phyloP scores from a whole-genome alignment of 2,888 invertebrate species.

The Eucera pruinosa region DNA sequence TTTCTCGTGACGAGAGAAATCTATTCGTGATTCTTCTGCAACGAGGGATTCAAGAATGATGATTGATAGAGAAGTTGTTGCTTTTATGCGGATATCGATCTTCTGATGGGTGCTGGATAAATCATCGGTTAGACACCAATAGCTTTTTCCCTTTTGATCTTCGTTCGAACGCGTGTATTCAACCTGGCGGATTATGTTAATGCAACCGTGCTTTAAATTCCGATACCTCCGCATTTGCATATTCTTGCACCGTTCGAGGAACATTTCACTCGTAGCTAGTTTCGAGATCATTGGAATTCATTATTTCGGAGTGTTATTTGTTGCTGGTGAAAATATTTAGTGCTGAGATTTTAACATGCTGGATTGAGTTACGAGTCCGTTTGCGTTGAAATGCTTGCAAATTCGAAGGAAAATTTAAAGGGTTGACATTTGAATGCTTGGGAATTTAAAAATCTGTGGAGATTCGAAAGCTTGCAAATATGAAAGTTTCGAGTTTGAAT shows the following conservation, averaged over 20 bases:
- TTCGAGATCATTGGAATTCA: too few species aligned
- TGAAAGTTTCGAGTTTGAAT: too few species aligned
- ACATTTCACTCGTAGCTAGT: too few species aligned
- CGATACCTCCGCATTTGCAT: neutral
- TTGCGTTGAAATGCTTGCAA: too few species aligned
- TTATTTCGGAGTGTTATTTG: too few species aligned
- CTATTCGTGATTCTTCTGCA: slow-evolving; percentile 3
- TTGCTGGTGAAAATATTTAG: too few species aligned
- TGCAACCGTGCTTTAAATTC: slow-evolving; percentile 10
- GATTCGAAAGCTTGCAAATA: too few species aligned
- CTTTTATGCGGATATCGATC: slow-evolving; percentile 19
- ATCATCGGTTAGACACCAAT: neutral
- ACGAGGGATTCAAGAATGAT: slow-evolving; percentile 3
- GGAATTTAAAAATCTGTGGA: too few species aligned
- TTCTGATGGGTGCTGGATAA: slow-evolving; percentile 3
- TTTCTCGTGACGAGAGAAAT: slow-evolving; percentile 16
- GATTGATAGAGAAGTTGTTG: slow-evolving; percentile 22
- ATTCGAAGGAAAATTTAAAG: too few species aligned
- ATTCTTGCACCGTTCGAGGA: neutral
- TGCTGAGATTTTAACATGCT: too few species aligned
- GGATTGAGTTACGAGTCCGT: too few species aligned
- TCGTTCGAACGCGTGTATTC: neutral
- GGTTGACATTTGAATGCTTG: too few species aligned
- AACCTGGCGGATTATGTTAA: slow-evolving; percentile 25
- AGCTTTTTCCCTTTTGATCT: neutral